These are phyloP conservation scores for Calameuta filiformis DNA, from an alignment of 2,888 invertebrate genomes.

Conservation along the genomic window DNA sequence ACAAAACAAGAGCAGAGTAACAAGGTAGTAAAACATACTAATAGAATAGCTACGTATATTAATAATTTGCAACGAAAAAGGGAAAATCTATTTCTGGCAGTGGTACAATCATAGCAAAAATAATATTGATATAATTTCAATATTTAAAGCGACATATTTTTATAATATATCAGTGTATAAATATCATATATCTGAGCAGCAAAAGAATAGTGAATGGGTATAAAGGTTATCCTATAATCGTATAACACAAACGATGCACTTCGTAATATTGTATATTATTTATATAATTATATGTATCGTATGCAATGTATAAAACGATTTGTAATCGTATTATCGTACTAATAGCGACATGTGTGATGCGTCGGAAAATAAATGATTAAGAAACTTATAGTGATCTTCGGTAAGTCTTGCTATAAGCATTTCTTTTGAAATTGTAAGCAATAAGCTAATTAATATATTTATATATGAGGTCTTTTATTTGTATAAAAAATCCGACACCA, in stretches of 20 bases:
- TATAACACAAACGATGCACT: neutral
- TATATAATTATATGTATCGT: neutral
- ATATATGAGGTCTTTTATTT: neutral
- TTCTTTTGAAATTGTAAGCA: neutral
- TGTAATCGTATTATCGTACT: neutral
- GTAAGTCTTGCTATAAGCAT: neutral
- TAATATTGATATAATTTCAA: neutral
- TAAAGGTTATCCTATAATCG: neutral
- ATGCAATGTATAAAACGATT: neutral
- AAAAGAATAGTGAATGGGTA: neutral
- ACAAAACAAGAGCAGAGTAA: constrained; percentile 28
- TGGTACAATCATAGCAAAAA: constrained; percentile 3
- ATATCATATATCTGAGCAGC: neutral
- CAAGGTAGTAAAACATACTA: constrained; percentile 32
- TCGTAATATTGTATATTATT: neutral
- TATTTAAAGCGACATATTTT: neutral
- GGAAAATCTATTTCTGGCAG: constrained; percentile 21
- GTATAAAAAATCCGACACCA: neutral
- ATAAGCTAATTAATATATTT: neutral
- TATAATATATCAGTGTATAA: neutral
- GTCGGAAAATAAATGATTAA: neutral
- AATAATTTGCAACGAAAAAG: constrained; percentile 45
- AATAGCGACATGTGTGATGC: neutral
- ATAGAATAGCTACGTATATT: constrained; percentile 44
- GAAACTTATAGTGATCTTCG: neutral